Evolutionary conservation across 2,888 invertebrate genomes (phyloP).

Genomic region (Aplocera efformata): DNA sequence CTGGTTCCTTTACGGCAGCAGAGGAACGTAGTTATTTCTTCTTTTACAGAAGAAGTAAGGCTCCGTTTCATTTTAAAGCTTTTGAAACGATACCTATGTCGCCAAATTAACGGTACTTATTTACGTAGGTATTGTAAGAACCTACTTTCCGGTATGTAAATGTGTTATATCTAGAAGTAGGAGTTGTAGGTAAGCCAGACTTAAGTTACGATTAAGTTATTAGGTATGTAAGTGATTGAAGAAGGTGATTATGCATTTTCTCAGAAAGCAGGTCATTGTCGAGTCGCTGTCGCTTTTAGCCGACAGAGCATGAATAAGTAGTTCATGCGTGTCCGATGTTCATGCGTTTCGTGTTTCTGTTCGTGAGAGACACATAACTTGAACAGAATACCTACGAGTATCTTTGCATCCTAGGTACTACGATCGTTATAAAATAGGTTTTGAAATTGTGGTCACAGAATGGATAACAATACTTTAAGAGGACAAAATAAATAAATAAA

Average conservation of each 20-base stretch:
- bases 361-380: no score
- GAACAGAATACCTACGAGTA: no score
- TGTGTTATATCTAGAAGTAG: constrained; percentile 5
- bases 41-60: no score
- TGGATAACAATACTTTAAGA: no score
- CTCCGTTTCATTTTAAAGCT: no score
- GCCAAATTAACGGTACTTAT: constrained; percentile 18
- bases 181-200: constrained; percentile 9
- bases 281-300: not conserved
- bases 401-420: no score
- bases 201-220: not conserved
- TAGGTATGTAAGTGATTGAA: not conserved
- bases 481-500: no score
- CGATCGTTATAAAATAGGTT: no score
- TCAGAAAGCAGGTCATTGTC: constrained; percentile 7
- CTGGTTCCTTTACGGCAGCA: no score
- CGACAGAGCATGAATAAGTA: constrained; percentile 6
- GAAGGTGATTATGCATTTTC: constrained; percentile 1
- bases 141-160: constrained; percentile 19
- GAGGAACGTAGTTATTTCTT: no score
- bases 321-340: not conserved
- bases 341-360: not conserved
- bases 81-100: not conserved
- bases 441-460: no score
- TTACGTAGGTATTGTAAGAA: constrained; percentile 18